phyloP scores from a whole-genome alignment of 2,113 vertebrate species.

The Butorides virescens region DNA sequence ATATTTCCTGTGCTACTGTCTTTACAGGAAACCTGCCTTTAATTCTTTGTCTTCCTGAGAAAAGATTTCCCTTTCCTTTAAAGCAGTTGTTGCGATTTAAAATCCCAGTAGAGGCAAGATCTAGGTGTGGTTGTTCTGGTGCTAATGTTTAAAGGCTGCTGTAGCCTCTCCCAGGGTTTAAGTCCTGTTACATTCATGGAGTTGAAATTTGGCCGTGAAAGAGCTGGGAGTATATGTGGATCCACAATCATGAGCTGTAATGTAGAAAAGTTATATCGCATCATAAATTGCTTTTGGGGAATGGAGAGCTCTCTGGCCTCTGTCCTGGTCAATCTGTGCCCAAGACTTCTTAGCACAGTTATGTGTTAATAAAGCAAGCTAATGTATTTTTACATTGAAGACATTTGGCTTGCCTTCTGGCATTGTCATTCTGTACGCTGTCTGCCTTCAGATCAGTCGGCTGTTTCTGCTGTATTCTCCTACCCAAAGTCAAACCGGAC shows the following conservation, averaged over 20 bases:
- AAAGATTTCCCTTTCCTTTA: background rate
- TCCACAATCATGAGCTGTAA: accelerated
- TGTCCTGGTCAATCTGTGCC: accelerated
- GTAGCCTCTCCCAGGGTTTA: background rate
- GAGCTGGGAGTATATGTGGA: background rate
- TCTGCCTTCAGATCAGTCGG: background rate
- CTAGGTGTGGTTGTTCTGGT: background rate
- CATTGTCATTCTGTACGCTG: background rate
- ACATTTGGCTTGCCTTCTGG: background rate
- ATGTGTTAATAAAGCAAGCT: background rate
- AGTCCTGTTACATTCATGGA: background rate
- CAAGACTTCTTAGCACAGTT: background rate
- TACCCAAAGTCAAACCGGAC: background rate
- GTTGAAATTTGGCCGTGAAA: background rate
- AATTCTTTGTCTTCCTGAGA: background rate
- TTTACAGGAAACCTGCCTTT: background rate
- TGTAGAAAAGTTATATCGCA: background rate
- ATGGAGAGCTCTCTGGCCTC: background rate
- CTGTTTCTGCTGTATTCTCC: background rate
- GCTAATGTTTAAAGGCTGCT: background rate
- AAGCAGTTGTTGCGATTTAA: background rate
- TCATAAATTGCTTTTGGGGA: background rate
- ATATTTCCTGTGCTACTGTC: background rate
- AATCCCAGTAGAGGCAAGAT: background rate
- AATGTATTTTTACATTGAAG: background rate